Base-by-base conservation (phyloP, 2,113 vertebrate genomes). In the Lota lota region DNA sequence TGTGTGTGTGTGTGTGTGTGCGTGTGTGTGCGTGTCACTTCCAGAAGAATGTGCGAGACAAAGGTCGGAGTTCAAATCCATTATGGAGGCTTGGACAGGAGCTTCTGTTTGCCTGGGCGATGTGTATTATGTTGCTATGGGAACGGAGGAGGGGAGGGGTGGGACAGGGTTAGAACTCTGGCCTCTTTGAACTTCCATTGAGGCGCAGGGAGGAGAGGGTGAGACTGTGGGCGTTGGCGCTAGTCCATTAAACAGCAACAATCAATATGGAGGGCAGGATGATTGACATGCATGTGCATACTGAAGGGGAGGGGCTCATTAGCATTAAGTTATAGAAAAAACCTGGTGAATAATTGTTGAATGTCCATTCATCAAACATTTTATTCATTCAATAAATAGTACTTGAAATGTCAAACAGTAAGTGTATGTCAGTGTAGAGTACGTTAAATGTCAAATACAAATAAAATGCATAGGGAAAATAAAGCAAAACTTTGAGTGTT, bases 21-120 rank as follows among this genome's bases (percentile, higher is more conserved):
- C 10, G 40, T 47, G 40, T 47, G 40, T 47, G 40, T 47, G 40
- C 12, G 6, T 47, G 85, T 87, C 89, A 70, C 76, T 78, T 76
- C 76, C 69, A 76, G 54, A 79, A 75, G 80, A 73, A 84, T 72
- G 79, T 51, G 67, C 69, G 78, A 66, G 79, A 66, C 78, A 78
- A 62, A 83, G 88, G 77, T 87, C 87, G 88, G 67, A 79, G 91
- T 86, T 89, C 88, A 91, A 89, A 91, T 79, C 91, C 87, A 93
- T 93, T 91, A 91, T 24, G 67, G 79, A 61, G 86, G 86, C 87
- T 86, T 82, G 83, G 85, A 82, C 82, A 82, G 82, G 87, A 83
- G 84, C 78, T 81, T 83, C 83, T 80, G 78, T 84, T 82, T 78
- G 78, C 40, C 40, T 84, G 69, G 77, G 73, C 68, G 84, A 85